Base-by-base conservation (phyloP, 1,140 invertebrate genomes). In the Tetramorium alpestre region DNA sequence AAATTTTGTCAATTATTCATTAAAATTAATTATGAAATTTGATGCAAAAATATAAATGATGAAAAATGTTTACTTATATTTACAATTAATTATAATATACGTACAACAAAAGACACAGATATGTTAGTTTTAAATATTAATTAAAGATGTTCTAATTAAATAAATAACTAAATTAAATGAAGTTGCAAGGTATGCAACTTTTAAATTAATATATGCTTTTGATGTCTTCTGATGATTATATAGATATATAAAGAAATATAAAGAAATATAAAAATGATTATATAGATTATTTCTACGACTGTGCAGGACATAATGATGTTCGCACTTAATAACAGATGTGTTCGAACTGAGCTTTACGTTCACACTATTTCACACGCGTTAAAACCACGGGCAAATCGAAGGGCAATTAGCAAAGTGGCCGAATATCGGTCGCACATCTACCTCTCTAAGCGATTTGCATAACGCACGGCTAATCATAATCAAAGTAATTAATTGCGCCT, bases 401-500 rank as follows among this genome's bases (percentile, higher is more conserved):
- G 13, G 11, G 86, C 86, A 90, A 90, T 90, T 88, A 88, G 81
- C 75, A 64, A 90, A 85, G 69, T 88, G 80, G 69, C 41, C 60
- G 38, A 89, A 70, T 64, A 82, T 65, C 25, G 64, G 54, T 22
- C 22, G 33, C 3, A 56, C 25, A 11, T 47, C 38, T 13, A 58
- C 47, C 49, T 60, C 41, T 47, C 38, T 11, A 58, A 54, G 67
- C 85, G 18, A 58, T 70, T 69, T 41, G 38, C 75, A 41, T 44
- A 41, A 58, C 70, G 33, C 65, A 64, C 51, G 10, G 47, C 58
- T 84, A 88, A 86, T 88, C 72, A 73, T 80, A 80, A 91, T 88
- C 65, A 64, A 87, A 88, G 77, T 88, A 90, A 91, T 91, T 91
- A 91, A 91, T 90, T 90, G 75, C 58, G 56, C 65, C n/a, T 47